A percentile compares a stretch with the other conserved stretches of the same genome.
phyloP scores from a whole-genome alignment of 2,113 vertebrate species.

The Xenus cinereus region DNA sequence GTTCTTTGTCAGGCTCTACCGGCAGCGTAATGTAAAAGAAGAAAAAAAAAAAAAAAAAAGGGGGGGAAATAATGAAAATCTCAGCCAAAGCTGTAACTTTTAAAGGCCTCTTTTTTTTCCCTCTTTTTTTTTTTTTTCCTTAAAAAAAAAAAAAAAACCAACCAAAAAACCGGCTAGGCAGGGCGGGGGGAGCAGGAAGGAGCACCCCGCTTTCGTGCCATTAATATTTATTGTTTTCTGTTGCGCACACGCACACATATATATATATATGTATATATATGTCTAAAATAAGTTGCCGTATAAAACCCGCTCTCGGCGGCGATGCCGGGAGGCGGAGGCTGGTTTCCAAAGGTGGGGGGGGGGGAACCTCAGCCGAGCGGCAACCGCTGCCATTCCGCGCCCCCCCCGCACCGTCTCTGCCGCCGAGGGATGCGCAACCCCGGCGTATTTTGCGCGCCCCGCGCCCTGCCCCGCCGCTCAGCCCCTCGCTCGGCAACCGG shows the following conservation, averaged over 20 bases:
- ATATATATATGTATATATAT: no score
- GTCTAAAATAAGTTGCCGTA: neutral
- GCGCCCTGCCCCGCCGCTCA: neutral
- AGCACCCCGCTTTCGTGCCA: neutral
- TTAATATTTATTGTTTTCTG: constrained; percentile 54
- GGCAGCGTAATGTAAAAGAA: constrained; percentile 49
- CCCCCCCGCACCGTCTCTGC: neutral
- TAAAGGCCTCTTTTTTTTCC: constrained; percentile 26
- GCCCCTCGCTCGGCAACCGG: neutral
- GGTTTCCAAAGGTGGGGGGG: neutral
- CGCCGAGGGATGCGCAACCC: neutral
- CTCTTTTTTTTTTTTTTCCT: neutral
- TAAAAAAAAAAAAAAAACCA: neutral
- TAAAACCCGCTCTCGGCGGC: neutral
- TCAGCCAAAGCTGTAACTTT: constrained; percentile 70
- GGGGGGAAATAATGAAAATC: constrained; percentile 67
- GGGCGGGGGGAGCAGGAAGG: neutral
- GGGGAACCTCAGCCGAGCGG: neutral
- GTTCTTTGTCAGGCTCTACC: constrained; percentile 69
- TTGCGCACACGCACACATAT: neutral
- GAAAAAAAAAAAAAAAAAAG: neutral
- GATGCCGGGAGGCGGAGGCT: neutral
- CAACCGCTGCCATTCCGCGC: neutral
- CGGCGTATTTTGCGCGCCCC: neutral
- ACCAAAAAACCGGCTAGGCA: neutral